A percentile compares a stretch with the other conserved stretches of the same genome.
These are phyloP conservation scores for Lysandra bellargus DNA, from an alignment of 2,888 invertebrate species.

Conservation along the genomic window DNA sequence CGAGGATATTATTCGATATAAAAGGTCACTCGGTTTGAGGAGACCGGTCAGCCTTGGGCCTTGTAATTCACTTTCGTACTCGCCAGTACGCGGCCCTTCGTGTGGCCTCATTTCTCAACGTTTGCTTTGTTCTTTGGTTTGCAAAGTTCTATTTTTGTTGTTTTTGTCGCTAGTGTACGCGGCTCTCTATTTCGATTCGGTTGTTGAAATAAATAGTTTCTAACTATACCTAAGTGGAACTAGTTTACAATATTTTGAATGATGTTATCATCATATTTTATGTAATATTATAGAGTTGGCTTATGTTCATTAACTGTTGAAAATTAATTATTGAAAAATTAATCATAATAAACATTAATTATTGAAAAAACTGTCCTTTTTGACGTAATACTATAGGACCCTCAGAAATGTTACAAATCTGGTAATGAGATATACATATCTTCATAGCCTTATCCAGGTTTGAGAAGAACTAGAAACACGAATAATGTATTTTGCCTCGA, in stretches of 20 bases:
- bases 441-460: too few relatives aligned
- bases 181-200: constrained; percentile 13
- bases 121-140: constrained; percentile 59
- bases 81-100: constrained; percentile 66
- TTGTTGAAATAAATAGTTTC: constrained; percentile 16
- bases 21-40: constrained; percentile 76
- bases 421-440: too few relatives aligned
- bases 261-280: not conserved
- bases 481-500: too few relatives aligned
- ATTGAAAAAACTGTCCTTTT: too few relatives aligned
- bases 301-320: too few relatives aligned
- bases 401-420: too few relatives aligned
- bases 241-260: not conserved
- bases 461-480: too few relatives aligned
- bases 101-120: constrained; percentile 73
- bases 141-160: constrained; percentile 39
- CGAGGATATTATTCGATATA: constrained; percentile 74
- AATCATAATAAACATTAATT: too few relatives aligned
- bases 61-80: constrained; percentile 75
- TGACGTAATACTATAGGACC: too few relatives aligned
- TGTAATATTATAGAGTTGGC: too few relatives aligned
- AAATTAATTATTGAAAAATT: too few relatives aligned
- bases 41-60: constrained; percentile 77
- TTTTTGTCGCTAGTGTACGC: constrained; percentile 32
- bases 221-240: not conserved